phyloP scores from a whole-genome alignment of 2,797 vertebrate genomes.

The Tachyglossus aculeatus region DNA sequence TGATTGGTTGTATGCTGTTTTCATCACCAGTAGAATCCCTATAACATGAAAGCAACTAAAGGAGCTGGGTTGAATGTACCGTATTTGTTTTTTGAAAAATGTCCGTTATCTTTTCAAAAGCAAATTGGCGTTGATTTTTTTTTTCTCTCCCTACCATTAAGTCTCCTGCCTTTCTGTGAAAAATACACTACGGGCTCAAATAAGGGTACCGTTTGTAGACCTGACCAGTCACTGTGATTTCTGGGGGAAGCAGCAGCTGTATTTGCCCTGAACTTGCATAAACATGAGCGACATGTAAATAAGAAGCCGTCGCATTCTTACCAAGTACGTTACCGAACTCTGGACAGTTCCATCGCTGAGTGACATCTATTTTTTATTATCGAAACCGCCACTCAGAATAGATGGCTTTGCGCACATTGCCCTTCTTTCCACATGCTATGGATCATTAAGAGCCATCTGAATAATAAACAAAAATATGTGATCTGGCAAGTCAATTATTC shows the following conservation, averaged over 20 bases:
- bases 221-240: slow-evolving; percentile 44
- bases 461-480: slow-evolving; percentile 2
- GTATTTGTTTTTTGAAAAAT: slow-evolving; percentile 59
- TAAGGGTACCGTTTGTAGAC: slow-evolving; percentile 22
- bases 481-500: slow-evolving; percentile 36
- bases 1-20: slow-evolving; percentile 74
- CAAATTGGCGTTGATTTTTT: slow-evolving; percentile 36
- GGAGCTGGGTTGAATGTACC: slow-evolving; percentile 39
- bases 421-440: slow-evolving; percentile 32
- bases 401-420: slow-evolving; percentile 33
- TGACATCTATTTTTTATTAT: slow-evolving; percentile 33
- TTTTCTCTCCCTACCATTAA: background rate
- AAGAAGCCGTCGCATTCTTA: slow-evolving; percentile 43
- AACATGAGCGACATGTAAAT: slow-evolving; percentile 70
- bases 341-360: background rate
- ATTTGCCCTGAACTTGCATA: slow-evolving; percentile 63
- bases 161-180: slow-evolving; percentile 33
- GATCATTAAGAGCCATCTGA: slow-evolving; percentile 22
- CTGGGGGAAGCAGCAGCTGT: slow-evolving; percentile 53
- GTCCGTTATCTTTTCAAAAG: slow-evolving; percentile 53
- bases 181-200: slow-evolving; percentile 45
- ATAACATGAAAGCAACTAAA: slow-evolving; percentile 66
- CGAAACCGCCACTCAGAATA: slow-evolving; percentile 12
- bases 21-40: slow-evolving; percentile 74
- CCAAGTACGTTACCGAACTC: background rate